Evolutionary conservation across 2,797 vertebrate species (phyloP).

Genomic region (Lycodopsis pacificus): DNA sequence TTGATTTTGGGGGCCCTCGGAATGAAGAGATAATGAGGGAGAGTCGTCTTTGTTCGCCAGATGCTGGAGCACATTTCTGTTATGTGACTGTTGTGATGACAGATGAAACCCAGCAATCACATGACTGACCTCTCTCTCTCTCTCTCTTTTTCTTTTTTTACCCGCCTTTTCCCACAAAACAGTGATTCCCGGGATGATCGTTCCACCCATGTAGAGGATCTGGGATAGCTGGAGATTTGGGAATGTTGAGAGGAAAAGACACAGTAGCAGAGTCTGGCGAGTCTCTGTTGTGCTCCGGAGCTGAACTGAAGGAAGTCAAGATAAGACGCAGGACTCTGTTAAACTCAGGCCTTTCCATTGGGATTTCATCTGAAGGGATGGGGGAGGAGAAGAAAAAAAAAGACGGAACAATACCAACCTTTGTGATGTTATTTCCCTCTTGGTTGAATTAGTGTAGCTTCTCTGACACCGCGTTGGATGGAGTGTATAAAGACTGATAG

Average conservation of each 20-base stretch:
- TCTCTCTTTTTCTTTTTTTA: slow-evolving; percentile 24
- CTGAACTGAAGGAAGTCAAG: slow-evolving; percentile 81
- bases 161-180: slow-evolving; percentile 81
- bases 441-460: slow-evolving; percentile 80
- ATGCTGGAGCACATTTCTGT: slow-evolving; percentile 82
- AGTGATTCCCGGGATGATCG: slow-evolving; percentile 98
- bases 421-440: slow-evolving; percentile 78
- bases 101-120: slow-evolving; percentile 83
- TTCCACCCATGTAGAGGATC: slow-evolving; percentile 97
- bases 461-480: slow-evolving; percentile 73
- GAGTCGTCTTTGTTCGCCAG: slow-evolving; percentile 79
- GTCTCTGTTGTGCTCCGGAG: slow-evolving; percentile 80
- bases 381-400: slow-evolving; percentile 52
- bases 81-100: slow-evolving; percentile 83
- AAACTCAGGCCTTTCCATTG: slow-evolving; percentile 97
- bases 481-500: slow-evolving; percentile 75
- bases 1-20: slow-evolving; percentile 69
- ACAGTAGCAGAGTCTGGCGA: slow-evolving; percentile 70
- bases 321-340: slow-evolving; percentile 78
- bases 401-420: slow-evolving; percentile 71
- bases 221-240: slow-evolving; percentile 77
- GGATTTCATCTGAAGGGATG: slow-evolving; percentile 89
- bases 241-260: slow-evolving; percentile 78
- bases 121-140: slow-evolving; percentile 78
- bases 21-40: slow-evolving; percentile 80